These are phyloP conservation scores for Caenorhabditis zanzibari DNA, from an alignment of 2,888 invertebrate genomes.

Conservation along the genomic window DNA sequence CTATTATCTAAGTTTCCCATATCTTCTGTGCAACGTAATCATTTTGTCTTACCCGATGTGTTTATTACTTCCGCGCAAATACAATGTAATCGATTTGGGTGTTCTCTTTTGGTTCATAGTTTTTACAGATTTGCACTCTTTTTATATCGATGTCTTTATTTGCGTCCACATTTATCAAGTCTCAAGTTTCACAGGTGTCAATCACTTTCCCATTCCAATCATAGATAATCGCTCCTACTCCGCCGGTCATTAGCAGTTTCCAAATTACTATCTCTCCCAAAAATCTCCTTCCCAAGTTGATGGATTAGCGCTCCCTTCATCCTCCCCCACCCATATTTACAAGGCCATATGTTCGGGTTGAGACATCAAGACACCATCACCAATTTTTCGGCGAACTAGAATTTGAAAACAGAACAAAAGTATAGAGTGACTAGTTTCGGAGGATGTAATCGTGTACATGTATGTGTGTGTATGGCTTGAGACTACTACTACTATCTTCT, in stretches of 20 bases:
- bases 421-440: neutral
- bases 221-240: neutral
- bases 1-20: no score
- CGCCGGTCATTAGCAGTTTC: slow-evolving; percentile 14
- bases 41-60: no score
- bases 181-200: no score
- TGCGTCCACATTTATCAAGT: no score
- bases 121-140: no score
- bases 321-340: slow-evolving; percentile 19
- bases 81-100: no score
- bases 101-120: no score
- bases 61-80: no score
- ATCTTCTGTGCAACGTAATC: no score
- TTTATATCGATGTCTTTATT: no score
- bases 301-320: slow-evolving; percentile 30
- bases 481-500: slow-evolving; percentile 5
- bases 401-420: neutral
- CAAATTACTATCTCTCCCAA: slow-evolving; percentile 22
- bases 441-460: neutral
- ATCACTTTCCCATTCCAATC: slow-evolving; percentile 25
- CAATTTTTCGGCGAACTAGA: neutral
- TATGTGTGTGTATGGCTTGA: neutral
- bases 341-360: slow-evolving; percentile 14
- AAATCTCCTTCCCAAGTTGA: slow-evolving; percentile 27
- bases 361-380: neutral